Evolutionary conservation across 2,113 vertebrate genomes (phyloP), one percentile per base, ranked within the genome.

Genomic region (Melanerpes aurifrons): DNA sequence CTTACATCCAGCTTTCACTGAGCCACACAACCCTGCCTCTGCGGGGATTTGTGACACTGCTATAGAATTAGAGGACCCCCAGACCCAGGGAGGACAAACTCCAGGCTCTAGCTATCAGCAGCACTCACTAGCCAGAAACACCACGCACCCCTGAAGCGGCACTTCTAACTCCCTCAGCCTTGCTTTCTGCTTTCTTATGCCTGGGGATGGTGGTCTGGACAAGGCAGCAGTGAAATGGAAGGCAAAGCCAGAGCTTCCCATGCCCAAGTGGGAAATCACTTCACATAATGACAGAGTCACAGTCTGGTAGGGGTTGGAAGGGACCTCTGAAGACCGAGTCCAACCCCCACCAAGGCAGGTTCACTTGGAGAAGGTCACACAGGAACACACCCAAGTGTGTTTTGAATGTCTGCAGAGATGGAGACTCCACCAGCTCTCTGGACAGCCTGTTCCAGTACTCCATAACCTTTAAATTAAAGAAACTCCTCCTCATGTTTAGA

Each of bases 161-260:
- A 66, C 28, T 3, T 0, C 1, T 7, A 15, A 32, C 43, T 56
- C 35, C 18, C 19, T 5, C 7, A 71, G 64, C 11, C 54, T 25
- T 37, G n/a, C 47, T 31, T 1, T 0, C 24, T 17, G 3, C 3
- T 18, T 25, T 79, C 31, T 71, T 10, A 56, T 3, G 2, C 6
- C 13, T 9, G 16, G 7, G 21, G 40, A 58, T 43, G 32, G 8
- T 35, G 53, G 3, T 6, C 45, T 69, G 40, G 32, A 62, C 70
- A 85, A 87, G 1, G 6, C 82, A 70, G 35, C 25, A 48, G 16
- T 12, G 31, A 74, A 28, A 0, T 16, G n/a, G 7, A 75, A 71
- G 37, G 35, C 67, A 94, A 8, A 67, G 62, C 21, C 43, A 71
- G 47, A 90, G 20, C 4, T 61, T 20, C 29, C 0, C 3, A 0